These are phyloP conservation scores for Monochamus saltuarius DNA, from an alignment of 1,140 invertebrate species.

Conservation along the genomic window DNA sequence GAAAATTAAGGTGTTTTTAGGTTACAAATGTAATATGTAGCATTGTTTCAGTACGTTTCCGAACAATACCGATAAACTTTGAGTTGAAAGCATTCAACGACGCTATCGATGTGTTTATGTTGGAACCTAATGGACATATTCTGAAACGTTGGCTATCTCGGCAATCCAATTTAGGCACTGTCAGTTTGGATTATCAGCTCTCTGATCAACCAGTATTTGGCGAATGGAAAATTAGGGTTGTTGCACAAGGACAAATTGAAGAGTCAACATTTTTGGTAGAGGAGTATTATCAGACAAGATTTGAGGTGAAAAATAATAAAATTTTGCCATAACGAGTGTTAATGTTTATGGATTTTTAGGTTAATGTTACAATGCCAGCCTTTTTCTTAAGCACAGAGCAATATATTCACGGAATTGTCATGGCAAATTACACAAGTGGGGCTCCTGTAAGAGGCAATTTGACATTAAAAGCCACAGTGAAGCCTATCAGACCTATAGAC, in stretches of 20 bases:
- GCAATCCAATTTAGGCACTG: slow-evolving; percentile 85
- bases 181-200: slow-evolving; percentile 85
- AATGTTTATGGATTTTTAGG: slow-evolving; percentile 54
- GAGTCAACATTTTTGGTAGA: slow-evolving; percentile 85
- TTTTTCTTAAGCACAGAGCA: slow-evolving; percentile 86
- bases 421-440: slow-evolving; percentile 92
- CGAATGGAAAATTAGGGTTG: slow-evolving; percentile 86
- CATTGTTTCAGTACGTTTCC: slow-evolving; percentile 69
- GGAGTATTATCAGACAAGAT: slow-evolving; percentile 92
- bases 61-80: slow-evolving; percentile 86
- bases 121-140: slow-evolving; percentile 82
- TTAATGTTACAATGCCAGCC: slow-evolving; percentile 93
- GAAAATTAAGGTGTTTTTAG: background rate
- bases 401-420: slow-evolving; percentile 79
- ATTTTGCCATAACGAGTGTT: background rate
- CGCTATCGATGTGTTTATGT: slow-evolving; percentile 85
- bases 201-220: slow-evolving; percentile 91
- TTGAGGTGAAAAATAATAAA: slow-evolving; percentile 61
- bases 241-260: slow-evolving; percentile 85
- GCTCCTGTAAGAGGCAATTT: slow-evolving; percentile 82
- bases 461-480: slow-evolving; percentile 76
- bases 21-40: background rate
- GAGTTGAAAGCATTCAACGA: slow-evolving; percentile 84
- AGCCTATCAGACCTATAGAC: slow-evolving; percentile 61
- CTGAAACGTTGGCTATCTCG: slow-evolving; percentile 86